A percentile compares a stretch with the other conserved stretches of the same genome.
Evolutionary conservation across 2,113 vertebrate genomes (phyloP).

Genomic region (Jacana jacana): DNA sequence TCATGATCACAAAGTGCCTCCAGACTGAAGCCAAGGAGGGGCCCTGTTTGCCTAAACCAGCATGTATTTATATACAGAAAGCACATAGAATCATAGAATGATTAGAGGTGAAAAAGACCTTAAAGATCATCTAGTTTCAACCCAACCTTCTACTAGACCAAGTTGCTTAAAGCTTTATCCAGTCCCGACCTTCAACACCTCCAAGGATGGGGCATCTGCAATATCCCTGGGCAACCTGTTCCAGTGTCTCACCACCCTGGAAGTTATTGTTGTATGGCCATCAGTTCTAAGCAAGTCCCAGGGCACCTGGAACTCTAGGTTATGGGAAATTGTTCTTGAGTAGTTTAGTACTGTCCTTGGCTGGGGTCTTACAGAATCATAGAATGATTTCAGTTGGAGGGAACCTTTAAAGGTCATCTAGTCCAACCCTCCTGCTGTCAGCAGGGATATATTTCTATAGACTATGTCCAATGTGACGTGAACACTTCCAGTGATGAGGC

Average conservation of each 20-base stretch:
- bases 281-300: background rate
- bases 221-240: background rate
- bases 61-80: background rate
- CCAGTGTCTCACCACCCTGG: background rate
- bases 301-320: background rate
- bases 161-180: background rate
- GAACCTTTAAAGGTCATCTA: background rate
- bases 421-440: background rate
- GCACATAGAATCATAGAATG: background rate
- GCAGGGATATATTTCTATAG: background rate
- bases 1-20: background rate
- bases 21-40: background rate
- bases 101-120: background rate
- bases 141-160: background rate
- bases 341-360: background rate
- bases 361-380: background rate
- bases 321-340: background rate
- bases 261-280: background rate
- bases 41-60: background rate
- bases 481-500: background rate
- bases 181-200: background rate
- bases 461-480: background rate
- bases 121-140: background rate
- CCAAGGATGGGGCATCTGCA: background rate
- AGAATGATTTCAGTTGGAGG: background rate